Conservation (phyloP, 2,797 vertebrate genomes). For the Pseudochromis fuscus region DNA sequence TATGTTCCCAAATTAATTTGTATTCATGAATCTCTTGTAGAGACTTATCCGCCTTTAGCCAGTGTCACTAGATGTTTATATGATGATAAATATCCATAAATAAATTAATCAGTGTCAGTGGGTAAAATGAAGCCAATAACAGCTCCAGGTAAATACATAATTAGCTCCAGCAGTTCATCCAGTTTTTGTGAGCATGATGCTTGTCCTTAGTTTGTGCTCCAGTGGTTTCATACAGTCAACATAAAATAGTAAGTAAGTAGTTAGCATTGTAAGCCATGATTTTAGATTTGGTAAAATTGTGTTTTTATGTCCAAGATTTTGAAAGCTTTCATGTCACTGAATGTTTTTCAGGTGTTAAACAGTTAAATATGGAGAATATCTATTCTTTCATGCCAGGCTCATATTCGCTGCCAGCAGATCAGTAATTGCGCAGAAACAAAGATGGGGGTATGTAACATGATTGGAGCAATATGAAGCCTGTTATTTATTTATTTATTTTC, state of each 20-base stretch:
- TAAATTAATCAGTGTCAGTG: slow-evolving; percentile 13
- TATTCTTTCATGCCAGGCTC: slow-evolving; percentile 12
- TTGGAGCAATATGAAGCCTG: slow-evolving; percentile 44
- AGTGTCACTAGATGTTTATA: slow-evolving; percentile 27
- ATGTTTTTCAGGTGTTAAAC: slow-evolving; percentile 25
- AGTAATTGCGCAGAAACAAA: slow-evolving; percentile 23
- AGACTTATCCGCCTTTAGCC: slow-evolving; percentile 26
- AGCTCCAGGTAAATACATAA: slow-evolving; percentile 9
- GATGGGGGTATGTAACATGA: slow-evolving; percentile 32
- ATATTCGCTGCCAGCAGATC: slow-evolving; percentile 28
- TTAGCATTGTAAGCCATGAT: no score
- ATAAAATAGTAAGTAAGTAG: no score
- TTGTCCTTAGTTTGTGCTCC: background rate
- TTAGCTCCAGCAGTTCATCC: background rate
- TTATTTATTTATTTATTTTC: background rate
- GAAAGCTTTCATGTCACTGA: background rate
- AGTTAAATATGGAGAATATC: slow-evolving; percentile 22
- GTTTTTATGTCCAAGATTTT: background rate
- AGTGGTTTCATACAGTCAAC: no score
- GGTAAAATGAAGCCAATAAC: slow-evolving; percentile 6
- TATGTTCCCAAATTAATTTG: slow-evolving; percentile 34
- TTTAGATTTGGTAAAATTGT: background rate
- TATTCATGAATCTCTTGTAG: slow-evolving; percentile 20
- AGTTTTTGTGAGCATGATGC: background rate
- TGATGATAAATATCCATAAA: slow-evolving; percentile 44